Conservation (phyloP, 64 coral and sea anemone species). For the Exaiptasia diaphana region DNA sequence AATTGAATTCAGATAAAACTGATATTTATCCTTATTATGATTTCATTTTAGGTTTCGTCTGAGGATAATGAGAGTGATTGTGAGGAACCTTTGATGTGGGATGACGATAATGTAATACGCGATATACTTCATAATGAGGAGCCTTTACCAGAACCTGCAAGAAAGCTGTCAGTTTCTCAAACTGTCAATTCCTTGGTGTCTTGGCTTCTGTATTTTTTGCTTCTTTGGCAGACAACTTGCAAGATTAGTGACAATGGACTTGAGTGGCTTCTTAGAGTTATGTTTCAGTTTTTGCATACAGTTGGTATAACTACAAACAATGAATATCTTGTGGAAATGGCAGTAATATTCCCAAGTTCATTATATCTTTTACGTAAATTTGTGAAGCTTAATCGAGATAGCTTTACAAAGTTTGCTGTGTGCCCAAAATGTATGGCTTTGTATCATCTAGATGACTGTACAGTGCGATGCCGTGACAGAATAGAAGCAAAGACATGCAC, state of each 20-base stretch:
- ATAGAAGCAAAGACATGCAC: constrained; percentile 29
- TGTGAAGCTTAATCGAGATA: constrained; percentile 12
- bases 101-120: not conserved
- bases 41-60: too few species aligned
- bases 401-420: constrained; percentile 22
- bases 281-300: constrained; percentile 39
- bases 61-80: too few species aligned
- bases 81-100: constrained; percentile 13
- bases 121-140: not conserved
- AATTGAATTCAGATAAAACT: too few species aligned
- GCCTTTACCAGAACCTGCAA: constrained; percentile 31
- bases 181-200: not conserved
- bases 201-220: constrained; percentile 43
- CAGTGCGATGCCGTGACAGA: not conserved
- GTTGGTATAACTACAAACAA: constrained; percentile 6
- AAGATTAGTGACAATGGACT: constrained; percentile 64
- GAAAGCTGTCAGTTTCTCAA: not conserved
- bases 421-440: constrained; percentile 41
- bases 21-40: too few species aligned
- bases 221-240: constrained; percentile 34
- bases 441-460: constrained; percentile 18
- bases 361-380: constrained; percentile 32
- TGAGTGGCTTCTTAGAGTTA: constrained; percentile 53
- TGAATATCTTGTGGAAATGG: constrained; percentile 34
- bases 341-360: constrained; percentile 40